A percentile compares a stretch with the other conserved stretches of the same genome.
Conservation (phyloP, 1,140 invertebrate species). For the Cherax destructor region DNA sequence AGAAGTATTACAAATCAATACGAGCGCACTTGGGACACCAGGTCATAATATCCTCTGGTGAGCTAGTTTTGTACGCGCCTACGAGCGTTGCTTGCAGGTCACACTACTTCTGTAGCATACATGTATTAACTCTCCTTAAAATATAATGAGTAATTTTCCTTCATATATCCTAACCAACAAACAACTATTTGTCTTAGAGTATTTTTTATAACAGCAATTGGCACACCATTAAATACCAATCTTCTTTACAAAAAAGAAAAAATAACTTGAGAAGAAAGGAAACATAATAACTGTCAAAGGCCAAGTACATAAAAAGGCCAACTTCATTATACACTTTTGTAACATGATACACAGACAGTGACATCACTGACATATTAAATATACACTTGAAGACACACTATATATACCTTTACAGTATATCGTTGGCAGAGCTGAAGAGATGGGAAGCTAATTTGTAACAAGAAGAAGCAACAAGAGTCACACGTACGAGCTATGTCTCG, state of each 20-base stretch:
- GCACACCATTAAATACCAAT: neutral
- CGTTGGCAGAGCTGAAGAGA: neutral
- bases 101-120: neutral
- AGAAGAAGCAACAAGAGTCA: neutral
- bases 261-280: no score
- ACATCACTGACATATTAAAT: neutral
- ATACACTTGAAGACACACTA: neutral
- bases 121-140: slow-evolving; percentile 26
- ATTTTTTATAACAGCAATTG: neutral
- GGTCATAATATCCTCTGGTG: neutral
- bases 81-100: neutral
- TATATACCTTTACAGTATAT: neutral
- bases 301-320: slow-evolving; percentile 16
- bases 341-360: neutral
- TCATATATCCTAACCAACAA: slow-evolving; percentile 9
- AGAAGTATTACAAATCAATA: slow-evolving; percentile 7
- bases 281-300: neutral
- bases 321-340: slow-evolving; percentile 32
- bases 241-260: neutral
- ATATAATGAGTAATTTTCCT: neutral
- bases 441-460: neutral
- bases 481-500: slow-evolving; percentile 19
- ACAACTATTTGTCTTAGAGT: neutral
- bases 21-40: neutral
- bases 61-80: neutral